A percentile compares a stretch with the other conserved stretches of the same genome.
These are phyloP conservation scores for Gymnosoma rotundatum DNA, from an alignment of 2,888 invertebrate species.

Conservation along the genomic window DNA sequence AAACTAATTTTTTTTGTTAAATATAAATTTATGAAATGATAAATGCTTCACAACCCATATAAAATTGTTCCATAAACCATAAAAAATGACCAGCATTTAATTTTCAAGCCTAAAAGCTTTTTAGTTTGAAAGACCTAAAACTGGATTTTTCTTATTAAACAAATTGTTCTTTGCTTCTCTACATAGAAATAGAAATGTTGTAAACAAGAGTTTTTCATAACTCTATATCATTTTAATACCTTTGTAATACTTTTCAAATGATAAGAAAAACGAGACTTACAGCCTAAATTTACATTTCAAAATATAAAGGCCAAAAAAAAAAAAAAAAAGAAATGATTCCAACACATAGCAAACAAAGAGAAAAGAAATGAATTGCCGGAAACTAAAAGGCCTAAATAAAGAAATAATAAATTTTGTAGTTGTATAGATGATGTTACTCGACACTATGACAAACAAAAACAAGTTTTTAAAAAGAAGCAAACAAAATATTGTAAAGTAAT, in stretches of 20 bases:
- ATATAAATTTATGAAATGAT: not conserved
- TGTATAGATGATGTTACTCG: not conserved
- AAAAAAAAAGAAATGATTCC: conserved; percentile 11
- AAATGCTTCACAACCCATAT: not conserved
- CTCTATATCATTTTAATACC: conserved; percentile 18
- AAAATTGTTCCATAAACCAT: not conserved
- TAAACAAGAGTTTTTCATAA: not conserved
- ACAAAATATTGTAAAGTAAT: conserved; percentile 1
- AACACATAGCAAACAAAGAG: conserved; percentile 19
- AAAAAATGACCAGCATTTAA: conserved; percentile 11
- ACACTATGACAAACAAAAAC: conserved; percentile 31
- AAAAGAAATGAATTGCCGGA: conserved; percentile 52
- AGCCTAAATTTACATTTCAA: conserved; percentile 39
- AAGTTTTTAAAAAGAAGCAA: not conserved
- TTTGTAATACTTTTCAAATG: conserved; percentile 45
- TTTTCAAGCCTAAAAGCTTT: not conserved
- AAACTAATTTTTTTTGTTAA: no score
- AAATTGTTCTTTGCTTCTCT: not conserved
- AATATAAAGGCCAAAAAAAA: not conserved
- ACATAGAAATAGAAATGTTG: not conserved
- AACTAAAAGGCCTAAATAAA: conserved; percentile 47
- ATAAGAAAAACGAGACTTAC: conserved; percentile 21
- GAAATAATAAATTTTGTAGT: conserved; percentile 29
- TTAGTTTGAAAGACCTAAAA: not conserved
- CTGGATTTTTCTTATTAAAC: no score